Evolutionary conservation across 23 tunicate genomes (phyloP), one percentile per base, ranked within the genome.

Genomic region (Halocynthia aurantium): DNA sequence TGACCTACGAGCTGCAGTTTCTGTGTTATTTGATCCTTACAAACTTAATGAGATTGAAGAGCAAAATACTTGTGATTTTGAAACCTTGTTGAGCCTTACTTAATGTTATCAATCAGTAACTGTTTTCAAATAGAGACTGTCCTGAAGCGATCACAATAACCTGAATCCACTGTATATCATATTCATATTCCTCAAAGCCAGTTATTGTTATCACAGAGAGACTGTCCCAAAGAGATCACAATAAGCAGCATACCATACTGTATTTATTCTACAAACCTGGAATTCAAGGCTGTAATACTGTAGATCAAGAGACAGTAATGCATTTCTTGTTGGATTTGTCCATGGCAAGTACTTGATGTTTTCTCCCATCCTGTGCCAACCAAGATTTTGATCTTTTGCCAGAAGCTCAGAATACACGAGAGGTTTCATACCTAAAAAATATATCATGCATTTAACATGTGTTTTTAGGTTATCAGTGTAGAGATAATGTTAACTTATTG

Each of bases 211-310:
- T 68, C 44, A 31, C 44, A 31, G 44, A 31, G 44, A 31, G 44
- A 31, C 44, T 4, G 4, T 31, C 4, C 44, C 44, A 31, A 31
- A 31, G 44, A 31, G 44, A 31, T 31, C 44, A 31, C 44, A 31
- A 31, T 31, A 31, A 31, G 44, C 44, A 13, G 9, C 9, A 6
- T n/a, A 7, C 6, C 69, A 12, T 61, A 4, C 44, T 4, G 44
- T 31, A 31, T 31, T 31, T 31, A 31, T 31, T 31, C 44, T 31
- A 31, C 44, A 31, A 31, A 91, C 97, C 91, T 91, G 91, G 56
- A 85, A 85, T 55, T 91, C 87, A 17, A 91, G 77, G 80, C 90
- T 87, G 62, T 85, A 85, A 81, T 91, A 91, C 83, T 91, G 97
- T 76, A 91, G 72, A 52, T 91, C 97, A 5, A 91, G 74, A 7